Evolutionary conservation across 1,140 invertebrate genomes (phyloP), one percentile per base, ranked within the genome.

Genomic region (Diprion similis): DNA sequence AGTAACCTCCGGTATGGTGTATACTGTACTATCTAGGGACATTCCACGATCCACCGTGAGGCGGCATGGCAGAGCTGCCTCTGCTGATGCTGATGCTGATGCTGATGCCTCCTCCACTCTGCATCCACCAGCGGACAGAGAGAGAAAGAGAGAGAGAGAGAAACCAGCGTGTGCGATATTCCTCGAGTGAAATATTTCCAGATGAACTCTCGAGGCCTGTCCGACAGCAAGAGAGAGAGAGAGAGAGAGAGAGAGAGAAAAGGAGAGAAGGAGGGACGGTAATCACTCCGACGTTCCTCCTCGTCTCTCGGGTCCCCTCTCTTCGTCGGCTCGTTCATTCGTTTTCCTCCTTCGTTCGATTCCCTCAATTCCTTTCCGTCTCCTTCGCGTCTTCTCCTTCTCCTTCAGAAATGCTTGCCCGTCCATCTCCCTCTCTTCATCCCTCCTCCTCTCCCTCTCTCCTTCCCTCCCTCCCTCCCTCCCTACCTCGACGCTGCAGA

Each of bases 161-260:
- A 73, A 51, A 72, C 37, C 18, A 47, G 66, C 82, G 78, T 78
- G 81, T 79, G 84, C 84, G 82, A 84, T 82, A 84, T 83, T 84
- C 81, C 79, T 59, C 71, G 75, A 74, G 76, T 81, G 83, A 80
- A 59, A 59, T 59, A 59, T 59, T 59, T 59, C 51, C 77, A 77
- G 78, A 78, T 77, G 74, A 78, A 73, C 78, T 81, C 75, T 71
- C 78, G 77, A 81, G 79, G 80, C 80, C 78, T 76, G 78, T 84
- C 80, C 79, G 80, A 82, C 80, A 77, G 74, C 67, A 77, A 75
- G 71, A 70, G 71, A 74, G 70, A 15, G 59, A 64, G 59, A 4
- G 17, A 59, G 19, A 15, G 64, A 11, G 64, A 46, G 64, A 45
- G 37, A 71, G 67, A 77, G 73, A 75, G 75, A 76, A 67, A 78